Percentiles rank a stretch among this genome's conserved stretches.
These are phyloP conservation scores for Holacanthella duospinosa DNA, from an alignment of 2,888 invertebrate species.

Conservation along the genomic window DNA sequence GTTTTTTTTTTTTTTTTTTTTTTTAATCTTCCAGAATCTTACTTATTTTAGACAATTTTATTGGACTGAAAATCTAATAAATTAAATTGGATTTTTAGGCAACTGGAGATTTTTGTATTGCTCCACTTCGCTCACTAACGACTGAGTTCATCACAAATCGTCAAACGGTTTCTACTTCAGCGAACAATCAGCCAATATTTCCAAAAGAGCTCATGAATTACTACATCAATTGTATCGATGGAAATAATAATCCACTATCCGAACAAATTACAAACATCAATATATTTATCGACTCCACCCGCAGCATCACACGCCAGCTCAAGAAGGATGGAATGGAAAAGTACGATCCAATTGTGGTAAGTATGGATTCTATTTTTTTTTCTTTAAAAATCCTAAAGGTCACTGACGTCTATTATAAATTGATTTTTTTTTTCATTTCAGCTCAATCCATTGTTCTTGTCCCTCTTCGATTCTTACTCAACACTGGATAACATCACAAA, in stretches of 20 bases:
- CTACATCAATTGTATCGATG: not conserved
- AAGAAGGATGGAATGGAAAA: slow-evolving; percentile 1
- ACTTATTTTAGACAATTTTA: too few species aligned
- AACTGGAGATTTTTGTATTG: not conserved
- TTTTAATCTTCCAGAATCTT: too few species aligned
- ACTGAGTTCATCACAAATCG: slow-evolving; percentile 1
- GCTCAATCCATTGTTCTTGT: not conserved
- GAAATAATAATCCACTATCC: not conserved
- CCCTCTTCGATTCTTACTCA: not conserved
- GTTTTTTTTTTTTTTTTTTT: slow-evolving; percentile 35
- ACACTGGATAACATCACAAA: not conserved
- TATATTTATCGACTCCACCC: not conserved
- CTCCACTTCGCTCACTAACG: slow-evolving; percentile 1
- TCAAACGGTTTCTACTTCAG: not conserved
- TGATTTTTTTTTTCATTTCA: not conserved
- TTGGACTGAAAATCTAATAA: not conserved
- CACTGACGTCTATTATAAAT: too few species aligned
- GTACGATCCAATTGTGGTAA: not conserved
- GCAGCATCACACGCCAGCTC: not conserved
- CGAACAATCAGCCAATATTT: not conserved
- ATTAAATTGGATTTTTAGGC: not conserved
- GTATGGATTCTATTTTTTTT: not conserved
- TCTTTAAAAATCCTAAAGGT: too few species aligned
- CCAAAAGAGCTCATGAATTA: not conserved
- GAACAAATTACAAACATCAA: not conserved